Conservation (phyloP, 2,888 invertebrate species). For the Sinopyrophorus schimmeli region DNA sequence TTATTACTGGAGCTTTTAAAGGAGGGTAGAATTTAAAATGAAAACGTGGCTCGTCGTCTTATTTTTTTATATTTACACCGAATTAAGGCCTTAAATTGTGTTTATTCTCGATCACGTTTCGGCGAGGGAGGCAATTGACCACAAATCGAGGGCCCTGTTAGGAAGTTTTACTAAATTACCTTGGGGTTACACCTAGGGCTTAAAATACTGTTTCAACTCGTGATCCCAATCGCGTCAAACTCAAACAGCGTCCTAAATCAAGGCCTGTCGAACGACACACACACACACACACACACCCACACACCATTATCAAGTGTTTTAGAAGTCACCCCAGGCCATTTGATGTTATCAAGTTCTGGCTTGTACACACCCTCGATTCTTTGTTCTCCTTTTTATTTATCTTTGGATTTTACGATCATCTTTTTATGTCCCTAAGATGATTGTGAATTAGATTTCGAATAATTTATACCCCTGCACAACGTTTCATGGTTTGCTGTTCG, state of each 20-base stretch:
- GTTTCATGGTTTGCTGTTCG: constrained; percentile 17
- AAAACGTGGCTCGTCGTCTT: no score
- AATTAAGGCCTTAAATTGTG: no score
- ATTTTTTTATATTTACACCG: no score
- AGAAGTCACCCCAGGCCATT: constrained; percentile 44
- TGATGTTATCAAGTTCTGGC: constrained; percentile 46
- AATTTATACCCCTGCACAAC: constrained; percentile 20
- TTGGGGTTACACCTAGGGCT: constrained; percentile 19
- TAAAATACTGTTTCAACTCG: constrained; percentile 25
- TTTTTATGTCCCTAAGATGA: constrained; percentile 42
- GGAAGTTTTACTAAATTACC: constrained; percentile 20
- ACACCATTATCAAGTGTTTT: constrained; percentile 47
- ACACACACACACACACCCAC: no score
- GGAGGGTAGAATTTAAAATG: no score
- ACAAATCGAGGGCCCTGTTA: constrained; percentile 8
- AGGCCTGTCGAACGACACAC: constrained; percentile 48
- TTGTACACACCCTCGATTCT: constrained; percentile 46
- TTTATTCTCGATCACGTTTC: no score
- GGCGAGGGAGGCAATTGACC: constrained; percentile 6
- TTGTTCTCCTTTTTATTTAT: constrained; percentile 44
- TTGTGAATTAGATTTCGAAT: constrained; percentile 42
- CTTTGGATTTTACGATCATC: constrained; percentile 41
- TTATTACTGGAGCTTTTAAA: no score
- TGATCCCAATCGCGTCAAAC: constrained; percentile 30
- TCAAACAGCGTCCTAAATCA: constrained; percentile 44